Percentiles rank a stretch among this genome's conserved stretches.
phyloP scores from a whole-genome alignment of 2,888 invertebrate genomes.

The Isoperla grammatica region DNA sequence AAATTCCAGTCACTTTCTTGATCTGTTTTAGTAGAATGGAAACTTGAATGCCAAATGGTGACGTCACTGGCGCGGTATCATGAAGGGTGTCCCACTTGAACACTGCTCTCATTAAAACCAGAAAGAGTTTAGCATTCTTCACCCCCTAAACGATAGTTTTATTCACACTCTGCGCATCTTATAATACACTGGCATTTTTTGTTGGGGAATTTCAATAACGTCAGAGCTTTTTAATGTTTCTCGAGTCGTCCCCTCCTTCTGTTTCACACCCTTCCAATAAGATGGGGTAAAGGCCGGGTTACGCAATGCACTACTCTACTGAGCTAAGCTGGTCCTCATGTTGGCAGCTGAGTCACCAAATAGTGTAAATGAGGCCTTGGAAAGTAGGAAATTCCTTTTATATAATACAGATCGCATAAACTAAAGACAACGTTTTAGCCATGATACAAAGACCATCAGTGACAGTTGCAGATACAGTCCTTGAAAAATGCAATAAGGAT shows the following conservation, averaged over 20 bases:
- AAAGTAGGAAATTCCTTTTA: too few species aligned
- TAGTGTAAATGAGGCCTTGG: too few species aligned
- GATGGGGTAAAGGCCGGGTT: too few species aligned
- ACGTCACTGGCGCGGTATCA: constrained; percentile 3
- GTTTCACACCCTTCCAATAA: constrained; percentile 1
- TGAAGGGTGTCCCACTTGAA: constrained; percentile 1
- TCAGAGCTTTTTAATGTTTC: constrained; percentile 13
- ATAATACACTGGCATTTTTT: constrained; percentile 13
- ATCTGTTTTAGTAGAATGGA: background rate
- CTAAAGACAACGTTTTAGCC: too few species aligned
- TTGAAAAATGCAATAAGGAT: too few species aligned
- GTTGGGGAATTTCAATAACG: constrained; percentile 11
- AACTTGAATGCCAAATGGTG: constrained; percentile 6
- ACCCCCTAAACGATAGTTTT: constrained; percentile 11
- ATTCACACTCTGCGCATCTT: background rate
- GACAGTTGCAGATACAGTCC: too few species aligned
- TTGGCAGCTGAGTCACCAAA: too few species aligned
- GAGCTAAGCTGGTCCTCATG: too few species aligned
- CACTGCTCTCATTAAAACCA: constrained; percentile 3
- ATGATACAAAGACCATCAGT: too few species aligned
- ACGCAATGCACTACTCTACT: too few species aligned
- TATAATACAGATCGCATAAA: too few species aligned
- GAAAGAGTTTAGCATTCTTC: constrained; percentile 14
- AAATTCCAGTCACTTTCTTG: too few species aligned
- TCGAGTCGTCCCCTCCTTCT: background rate